These are phyloP conservation scores for Peromyscus aztecus DNA, from an alignment of 2,797 vertebrate genomes.

Conservation along the genomic window DNA sequence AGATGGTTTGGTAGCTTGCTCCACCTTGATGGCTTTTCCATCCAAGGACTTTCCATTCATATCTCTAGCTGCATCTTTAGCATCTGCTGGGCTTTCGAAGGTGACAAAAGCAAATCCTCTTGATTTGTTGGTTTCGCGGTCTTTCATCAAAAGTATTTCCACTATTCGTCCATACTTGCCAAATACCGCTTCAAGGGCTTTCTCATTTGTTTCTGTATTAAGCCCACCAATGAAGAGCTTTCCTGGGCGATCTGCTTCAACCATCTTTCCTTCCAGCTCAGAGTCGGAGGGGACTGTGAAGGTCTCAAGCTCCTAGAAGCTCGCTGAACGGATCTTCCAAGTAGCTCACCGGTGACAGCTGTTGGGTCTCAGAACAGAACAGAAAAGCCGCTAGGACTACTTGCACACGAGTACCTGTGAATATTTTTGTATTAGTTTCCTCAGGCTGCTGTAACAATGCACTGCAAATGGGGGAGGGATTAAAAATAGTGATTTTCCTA, in stretches of 20 bases:
- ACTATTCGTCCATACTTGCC: conserved; percentile 98
- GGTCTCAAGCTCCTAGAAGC: conserved; percentile 33
- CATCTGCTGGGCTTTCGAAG: conserved; percentile 96
- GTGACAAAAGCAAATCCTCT: conserved; percentile 88
- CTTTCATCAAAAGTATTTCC: conserved; percentile 99
- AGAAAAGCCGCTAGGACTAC: conserved; percentile 41
- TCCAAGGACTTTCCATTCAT: conserved; percentile 99
- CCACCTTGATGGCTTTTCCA: conserved; percentile 98
- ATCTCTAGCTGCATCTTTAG: conserved; percentile 97
- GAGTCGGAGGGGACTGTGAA: neutral
- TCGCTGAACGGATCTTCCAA: neutral
- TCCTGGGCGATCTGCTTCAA: conserved; percentile 97
- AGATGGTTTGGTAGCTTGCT: conserved; percentile 98
- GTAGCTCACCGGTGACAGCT: conserved; percentile 25
- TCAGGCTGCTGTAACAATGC: neutral
- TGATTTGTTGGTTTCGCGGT: conserved; percentile 98
- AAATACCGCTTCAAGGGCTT: conserved; percentile 97
- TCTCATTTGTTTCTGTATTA: conserved; percentile 99
- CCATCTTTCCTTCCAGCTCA: conserved; percentile 89
- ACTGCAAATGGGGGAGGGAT: neutral
- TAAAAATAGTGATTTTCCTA: neutral
- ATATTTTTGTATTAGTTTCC: neutral
- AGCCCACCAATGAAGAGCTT: conserved; percentile 99
- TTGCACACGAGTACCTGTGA: conserved; percentile 9
- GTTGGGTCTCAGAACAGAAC: conserved; percentile 38